Conservation (phyloP, 2,888 invertebrate species). For the Apantesis nais region DNA sequence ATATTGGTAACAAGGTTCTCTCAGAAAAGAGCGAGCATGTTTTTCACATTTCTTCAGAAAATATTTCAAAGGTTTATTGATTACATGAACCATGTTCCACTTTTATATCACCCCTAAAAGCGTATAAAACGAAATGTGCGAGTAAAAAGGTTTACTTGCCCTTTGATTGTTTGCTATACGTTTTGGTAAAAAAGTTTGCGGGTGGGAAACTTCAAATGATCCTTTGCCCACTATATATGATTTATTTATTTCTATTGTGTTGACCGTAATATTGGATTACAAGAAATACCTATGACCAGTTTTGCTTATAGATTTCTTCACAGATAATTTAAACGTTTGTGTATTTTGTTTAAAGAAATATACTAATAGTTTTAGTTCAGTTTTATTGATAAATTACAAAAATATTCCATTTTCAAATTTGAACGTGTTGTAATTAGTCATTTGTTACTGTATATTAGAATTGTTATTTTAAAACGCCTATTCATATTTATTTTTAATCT, state of each 20-base stretch:
- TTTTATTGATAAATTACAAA: background rate
- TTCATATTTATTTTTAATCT: no score
- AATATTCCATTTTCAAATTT: background rate
- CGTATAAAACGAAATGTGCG: conserved; percentile 66
- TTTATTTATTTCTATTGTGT: conserved; percentile 56
- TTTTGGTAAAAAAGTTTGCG: conserved; percentile 53
- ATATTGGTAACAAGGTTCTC: conserved; percentile 35
- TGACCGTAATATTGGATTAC: conserved; percentile 30
- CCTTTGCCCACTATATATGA: conserved; percentile 45
- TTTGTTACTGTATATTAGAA: background rate
- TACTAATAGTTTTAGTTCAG: background rate
- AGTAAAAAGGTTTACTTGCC: conserved; percentile 70
- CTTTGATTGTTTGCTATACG: conserved; percentile 74
- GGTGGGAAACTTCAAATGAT: conserved; percentile 44
- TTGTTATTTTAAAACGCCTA: no score
- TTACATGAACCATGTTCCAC: conserved; percentile 60
- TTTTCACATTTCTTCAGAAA: conserved; percentile 40
- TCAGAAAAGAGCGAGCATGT: conserved; percentile 31
- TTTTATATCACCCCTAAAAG: conserved; percentile 64
- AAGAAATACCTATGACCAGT: conserved; percentile 22
- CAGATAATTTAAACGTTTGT: background rate
- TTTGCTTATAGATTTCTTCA: background rate
- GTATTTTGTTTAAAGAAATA: background rate
- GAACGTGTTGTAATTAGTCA: background rate
- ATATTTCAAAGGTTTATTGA: conserved; percentile 63